Percentiles rank a stretch among this genome's conserved stretches.
Evolutionary conservation across 2,797 vertebrate genomes (phyloP).

Genomic region (Coccyzus lansbergi): DNA sequence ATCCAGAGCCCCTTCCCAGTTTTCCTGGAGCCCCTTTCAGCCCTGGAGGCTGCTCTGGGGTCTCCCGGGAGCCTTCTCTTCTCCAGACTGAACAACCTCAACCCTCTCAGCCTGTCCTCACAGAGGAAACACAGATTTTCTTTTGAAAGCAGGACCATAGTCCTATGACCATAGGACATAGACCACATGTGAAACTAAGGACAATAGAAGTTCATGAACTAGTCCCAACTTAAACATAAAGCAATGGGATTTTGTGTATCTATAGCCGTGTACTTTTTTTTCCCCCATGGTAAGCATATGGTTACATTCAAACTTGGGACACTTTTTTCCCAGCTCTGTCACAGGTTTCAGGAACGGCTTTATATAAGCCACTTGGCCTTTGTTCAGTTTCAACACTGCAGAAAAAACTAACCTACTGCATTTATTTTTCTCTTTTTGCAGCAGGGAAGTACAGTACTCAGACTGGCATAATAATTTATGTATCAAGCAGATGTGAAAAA

Average conservation of each 20-base stretch:
- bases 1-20: too few relatives aligned
- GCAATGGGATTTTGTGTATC: background rate
- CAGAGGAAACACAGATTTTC: background rate
- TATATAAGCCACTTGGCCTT: conserved; percentile 45
- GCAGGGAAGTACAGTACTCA: conserved; percentile 41
- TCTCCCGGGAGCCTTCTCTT: too few relatives aligned
- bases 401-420: background rate
- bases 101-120: too few relatives aligned
- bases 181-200: background rate
- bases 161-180: too few relatives aligned
- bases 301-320: background rate
- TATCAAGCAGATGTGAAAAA: conserved; percentile 62
- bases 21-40: too few relatives aligned
- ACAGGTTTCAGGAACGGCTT: conserved; percentile 45
- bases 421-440: conserved; percentile 32
- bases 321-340: conserved; percentile 41
- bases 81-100: too few relatives aligned
- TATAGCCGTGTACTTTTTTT: background rate
- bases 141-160: background rate
- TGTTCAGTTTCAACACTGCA: conserved; percentile 13
- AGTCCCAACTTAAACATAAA: background rate
- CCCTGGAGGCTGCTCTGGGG: too few relatives aligned
- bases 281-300: conserved; percentile 13
- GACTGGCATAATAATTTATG: conserved; percentile 56
- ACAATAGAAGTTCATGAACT: background rate